Conservation (phyloP, 2,113 vertebrate species). For the Platanista minor region DNA sequence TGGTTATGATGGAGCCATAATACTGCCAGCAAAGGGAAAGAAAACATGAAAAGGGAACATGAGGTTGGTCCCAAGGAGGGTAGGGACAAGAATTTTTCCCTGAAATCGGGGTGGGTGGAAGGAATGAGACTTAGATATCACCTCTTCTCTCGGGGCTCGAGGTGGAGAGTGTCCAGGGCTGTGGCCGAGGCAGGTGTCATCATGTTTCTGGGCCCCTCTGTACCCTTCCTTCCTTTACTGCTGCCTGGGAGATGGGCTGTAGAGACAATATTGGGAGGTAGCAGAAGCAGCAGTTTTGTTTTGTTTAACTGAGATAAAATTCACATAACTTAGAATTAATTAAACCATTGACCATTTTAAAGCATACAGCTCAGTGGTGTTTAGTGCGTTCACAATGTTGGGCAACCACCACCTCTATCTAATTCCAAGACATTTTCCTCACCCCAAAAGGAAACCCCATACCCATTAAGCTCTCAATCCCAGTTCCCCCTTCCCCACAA, state of each 20-base stretch:
- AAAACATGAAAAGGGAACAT: not conserved
- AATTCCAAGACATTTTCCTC: not conserved
- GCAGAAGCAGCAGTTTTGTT: not conserved
- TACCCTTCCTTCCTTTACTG: not conserved
- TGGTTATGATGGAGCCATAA: not conserved
- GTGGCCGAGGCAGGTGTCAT: not conserved
- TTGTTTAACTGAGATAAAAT: not conserved
- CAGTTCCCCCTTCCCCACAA: not conserved
- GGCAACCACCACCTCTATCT: not conserved
- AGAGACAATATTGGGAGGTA: not conserved
- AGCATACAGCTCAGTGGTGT: too few species aligned
- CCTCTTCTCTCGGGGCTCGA: not conserved
- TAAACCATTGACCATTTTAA: not conserved
- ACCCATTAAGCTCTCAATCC: not conserved
- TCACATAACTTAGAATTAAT: not conserved
- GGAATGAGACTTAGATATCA: not conserved
- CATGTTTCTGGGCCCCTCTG: not conserved
- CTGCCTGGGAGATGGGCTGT: not conserved
- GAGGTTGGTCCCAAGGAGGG: not conserved
- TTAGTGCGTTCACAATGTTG: not conserved
- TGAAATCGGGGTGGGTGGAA: not conserved
- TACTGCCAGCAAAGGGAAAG: not conserved
- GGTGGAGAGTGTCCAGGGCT: rapidly evolving
- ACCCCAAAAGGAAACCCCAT: not conserved
- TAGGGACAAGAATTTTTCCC: not conserved